Base-by-base conservation (phyloP, 2,888 invertebrate genomes). In the Drosophila subsilvestris region DNA sequence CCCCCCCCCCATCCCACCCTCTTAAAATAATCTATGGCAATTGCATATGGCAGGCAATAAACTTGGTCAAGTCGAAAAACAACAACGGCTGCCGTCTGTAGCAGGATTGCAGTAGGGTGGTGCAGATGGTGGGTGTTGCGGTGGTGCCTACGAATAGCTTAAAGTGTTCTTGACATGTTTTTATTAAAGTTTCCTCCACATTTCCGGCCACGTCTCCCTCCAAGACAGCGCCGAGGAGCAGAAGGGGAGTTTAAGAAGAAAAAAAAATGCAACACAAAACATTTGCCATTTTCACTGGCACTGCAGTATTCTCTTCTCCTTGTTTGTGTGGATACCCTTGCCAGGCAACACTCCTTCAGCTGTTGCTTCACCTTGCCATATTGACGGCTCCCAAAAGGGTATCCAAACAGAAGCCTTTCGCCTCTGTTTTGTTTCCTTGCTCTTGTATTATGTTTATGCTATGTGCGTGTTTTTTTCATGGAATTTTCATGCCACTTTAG, bases 11-110 rank as follows among this genome's bases (percentile, higher is more conserved):
- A 29, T 27, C 54, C 27, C 8, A 27, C 7, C 22, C 22, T 5
- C 25, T 4, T 71, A 70, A 88, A 69, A 87, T 88, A 88, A 88
- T 82, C 89, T 79, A 82, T 60, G 85, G 85, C 87, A 85, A 88
- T 86, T 88, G 88, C 89, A 86, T 85, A 79, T 88, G 87, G 85
- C 88, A 82, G 82, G 83, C 89, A 84, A 87, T 89, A 89, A 89
- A 86, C 87, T 89, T 89, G 87, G 80, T 79, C 89, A 80, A 89
- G 88, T 80, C 88, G 72, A 85, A 80, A 70, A 71, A 68, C 63
- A 80, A 63, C 59, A 75, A 72, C 74, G 67, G 65, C 63, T 73
- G 62, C 37, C 68, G 53, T 68, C 49, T 32, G 55, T 22, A 43
- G 32, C 37, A 14, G 37, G 4, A 14, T 14, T 37, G 37, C 37